phyloP scores from a whole-genome alignment of 2,113 vertebrate species.

The Nycticebus coucang region DNA sequence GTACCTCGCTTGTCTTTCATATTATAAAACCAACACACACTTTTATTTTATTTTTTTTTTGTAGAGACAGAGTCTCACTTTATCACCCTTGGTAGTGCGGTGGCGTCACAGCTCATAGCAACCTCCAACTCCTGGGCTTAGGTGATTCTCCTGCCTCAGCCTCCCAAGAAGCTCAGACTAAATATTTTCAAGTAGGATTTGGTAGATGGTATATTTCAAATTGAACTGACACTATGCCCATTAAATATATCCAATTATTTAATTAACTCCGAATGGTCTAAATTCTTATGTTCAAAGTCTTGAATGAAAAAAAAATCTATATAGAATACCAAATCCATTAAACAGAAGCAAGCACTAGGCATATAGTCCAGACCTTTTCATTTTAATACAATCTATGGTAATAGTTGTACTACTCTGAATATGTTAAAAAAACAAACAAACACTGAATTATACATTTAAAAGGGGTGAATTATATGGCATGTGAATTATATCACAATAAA shows the following conservation, averaged over 20 bases:
- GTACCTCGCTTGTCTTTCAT: constrained; percentile 57
- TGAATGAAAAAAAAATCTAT: background rate
- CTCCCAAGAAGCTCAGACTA: background rate
- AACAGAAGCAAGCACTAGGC: constrained; percentile 10
- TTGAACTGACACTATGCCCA: constrained; percentile 51
- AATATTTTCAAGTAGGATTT: constrained; percentile 56
- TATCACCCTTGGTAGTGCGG: too few relatives aligned
- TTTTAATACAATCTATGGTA: background rate
- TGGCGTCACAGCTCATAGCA: too few relatives aligned
- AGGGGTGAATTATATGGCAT: constrained; percentile 25
- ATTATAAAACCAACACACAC: background rate
- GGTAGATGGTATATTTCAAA: constrained; percentile 59
- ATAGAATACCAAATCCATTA: constrained; percentile 5
- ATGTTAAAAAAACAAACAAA: background rate
- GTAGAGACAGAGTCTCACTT: too few relatives aligned
- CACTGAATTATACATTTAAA: background rate
- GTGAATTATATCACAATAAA: constrained; percentile 27
- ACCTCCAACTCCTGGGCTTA: too few relatives aligned
- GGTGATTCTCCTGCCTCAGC: too few relatives aligned
- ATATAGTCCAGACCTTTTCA: background rate
- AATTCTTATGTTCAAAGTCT: background rate
- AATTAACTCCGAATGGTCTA: constrained; percentile 37
- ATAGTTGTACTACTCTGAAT: background rate
- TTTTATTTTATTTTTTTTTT: background rate
- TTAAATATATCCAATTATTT: constrained; percentile 51